Base-by-base conservation (phyloP, 1,140 invertebrate species). In the Lepeophtheirus salmonis region DNA sequence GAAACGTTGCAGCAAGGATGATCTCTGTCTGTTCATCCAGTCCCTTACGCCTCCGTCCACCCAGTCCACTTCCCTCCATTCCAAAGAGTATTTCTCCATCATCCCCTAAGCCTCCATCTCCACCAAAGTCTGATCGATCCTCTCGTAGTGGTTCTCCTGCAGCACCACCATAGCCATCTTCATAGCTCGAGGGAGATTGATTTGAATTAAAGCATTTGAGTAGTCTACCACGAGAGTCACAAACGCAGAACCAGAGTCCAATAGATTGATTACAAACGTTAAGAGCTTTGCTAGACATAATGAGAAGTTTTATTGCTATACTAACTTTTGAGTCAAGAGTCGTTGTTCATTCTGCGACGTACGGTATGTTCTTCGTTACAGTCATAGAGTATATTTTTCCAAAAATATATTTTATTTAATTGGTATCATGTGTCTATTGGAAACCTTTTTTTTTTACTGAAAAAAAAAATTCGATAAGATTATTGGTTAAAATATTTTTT, bases 1-100 rank as follows among this genome's bases (percentile, higher is more conserved):
- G 26, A 18, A 57, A 57, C 2, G 55, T 57, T n/a, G 55, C 55
- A 2, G 55, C 55, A 4, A 57, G 55, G 55, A 57, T 57, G 55
- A 57, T 57, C 16, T 57, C 55, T 18, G 55, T 57, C 2, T 30
- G 2, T 57, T 57, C 55, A 41, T 57, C 55, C 13, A 57, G 26
- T 20, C 55, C 55, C 10, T 25, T 20, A 18, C 23, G 14, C 2
- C 52, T 14, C 14, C 55, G 20, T 21, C 23, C 55, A 18, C 17
- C n/a, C 17, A 17, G 20, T 3, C 23, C 26, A 12, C n/a, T n/a
- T 14, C 20, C 26, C 14, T 57, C 55, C 30, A 41, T 41, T 41
- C 30, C 30, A 41, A 41, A 41, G 55, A 57, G 23, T 12, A 25
- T 16, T n/a, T 17, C 26, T 17, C 21, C 17, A 41, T 57, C 55